phyloP scores from a whole-genome alignment of 2,113 vertebrate genomes.

The Laticauda laticaudata region DNA sequence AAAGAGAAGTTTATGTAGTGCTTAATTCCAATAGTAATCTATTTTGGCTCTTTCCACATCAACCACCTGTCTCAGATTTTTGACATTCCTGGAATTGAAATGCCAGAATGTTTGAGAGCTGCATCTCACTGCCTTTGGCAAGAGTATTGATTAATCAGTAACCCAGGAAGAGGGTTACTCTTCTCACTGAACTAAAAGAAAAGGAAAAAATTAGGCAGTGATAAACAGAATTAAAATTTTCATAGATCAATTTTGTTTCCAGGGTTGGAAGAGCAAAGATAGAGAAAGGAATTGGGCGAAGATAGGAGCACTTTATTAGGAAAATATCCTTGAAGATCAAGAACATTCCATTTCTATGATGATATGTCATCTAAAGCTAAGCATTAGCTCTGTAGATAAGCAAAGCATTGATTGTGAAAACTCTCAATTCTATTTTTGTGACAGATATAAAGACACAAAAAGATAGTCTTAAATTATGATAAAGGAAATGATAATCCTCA shows the following conservation, averaged over 20 bases:
- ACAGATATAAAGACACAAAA: not conserved
- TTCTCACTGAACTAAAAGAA: conserved; percentile 49
- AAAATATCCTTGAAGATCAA: not conserved
- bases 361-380: not conserved
- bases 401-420: not conserved
- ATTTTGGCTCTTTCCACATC: conserved; percentile 5
- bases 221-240: conserved; percentile 52
- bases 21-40: not conserved
- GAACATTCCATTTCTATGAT: accelerated
- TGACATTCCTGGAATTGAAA: conserved; percentile 32
- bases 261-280: not conserved
- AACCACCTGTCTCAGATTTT: not conserved
- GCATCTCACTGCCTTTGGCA: not conserved
- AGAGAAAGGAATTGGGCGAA: not conserved
- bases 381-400: not conserved
- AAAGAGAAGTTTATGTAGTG: not conserved
- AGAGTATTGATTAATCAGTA: conserved; percentile 29
- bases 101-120: conserved; percentile 14
- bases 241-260: not conserved
- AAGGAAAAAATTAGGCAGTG: not conserved
- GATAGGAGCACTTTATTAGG: conserved; percentile 2
- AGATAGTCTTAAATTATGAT: not conserved
- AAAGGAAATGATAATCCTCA: not conserved
- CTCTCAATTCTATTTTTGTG: not conserved
- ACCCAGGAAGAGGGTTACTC: conserved; percentile 37